These are phyloP conservation scores for Drosophila pegasa DNA, from an alignment of 2,888 invertebrate genomes.

Conservation along the genomic window DNA sequence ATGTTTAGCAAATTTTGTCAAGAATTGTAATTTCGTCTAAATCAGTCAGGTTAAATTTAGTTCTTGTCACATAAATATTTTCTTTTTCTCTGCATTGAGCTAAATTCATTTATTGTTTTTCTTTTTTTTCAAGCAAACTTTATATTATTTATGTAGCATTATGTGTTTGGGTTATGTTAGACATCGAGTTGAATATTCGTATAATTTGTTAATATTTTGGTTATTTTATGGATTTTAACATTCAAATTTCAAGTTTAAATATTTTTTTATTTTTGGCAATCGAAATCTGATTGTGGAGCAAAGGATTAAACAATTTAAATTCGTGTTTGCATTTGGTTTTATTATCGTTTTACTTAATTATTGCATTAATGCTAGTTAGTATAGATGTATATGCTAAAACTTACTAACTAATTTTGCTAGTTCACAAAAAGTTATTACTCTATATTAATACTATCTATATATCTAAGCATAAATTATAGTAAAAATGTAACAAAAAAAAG, in stretches of 20 bases:
- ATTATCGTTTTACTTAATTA: constrained; percentile 36
- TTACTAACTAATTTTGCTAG: constrained; percentile 4
- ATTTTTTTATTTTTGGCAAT: constrained; percentile 13
- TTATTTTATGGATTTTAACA: background rate
- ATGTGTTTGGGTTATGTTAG: constrained; percentile 42
- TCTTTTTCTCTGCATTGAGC: background rate
- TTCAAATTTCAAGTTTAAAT: background rate
- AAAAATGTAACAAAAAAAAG: background rate
- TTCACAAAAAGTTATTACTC: background rate
- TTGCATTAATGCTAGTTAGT: background rate
- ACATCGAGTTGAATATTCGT: constrained; percentile 48
- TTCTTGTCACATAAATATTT: constrained; percentile 9
- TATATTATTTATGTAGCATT: background rate
- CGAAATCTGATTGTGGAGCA: constrained; percentile 6
- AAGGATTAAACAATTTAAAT: constrained; percentile 37
- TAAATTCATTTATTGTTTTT: constrained; percentile 2
- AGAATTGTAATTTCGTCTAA: constrained; percentile 18
- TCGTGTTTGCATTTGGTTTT: constrained; percentile 27
- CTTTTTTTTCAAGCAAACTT: background rate
- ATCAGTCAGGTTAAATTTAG: constrained; percentile 23
- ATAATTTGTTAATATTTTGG: constrained; percentile 5
- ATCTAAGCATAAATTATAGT: background rate
- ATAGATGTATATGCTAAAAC: background rate
- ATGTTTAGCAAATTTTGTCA: constrained; percentile 29
- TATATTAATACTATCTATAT: background rate